A percentile compares a stretch with the other conserved stretches of the same genome.
phyloP scores from a whole-genome alignment of 2,797 vertebrate genomes.

The Acanthiza pusilla region DNA sequence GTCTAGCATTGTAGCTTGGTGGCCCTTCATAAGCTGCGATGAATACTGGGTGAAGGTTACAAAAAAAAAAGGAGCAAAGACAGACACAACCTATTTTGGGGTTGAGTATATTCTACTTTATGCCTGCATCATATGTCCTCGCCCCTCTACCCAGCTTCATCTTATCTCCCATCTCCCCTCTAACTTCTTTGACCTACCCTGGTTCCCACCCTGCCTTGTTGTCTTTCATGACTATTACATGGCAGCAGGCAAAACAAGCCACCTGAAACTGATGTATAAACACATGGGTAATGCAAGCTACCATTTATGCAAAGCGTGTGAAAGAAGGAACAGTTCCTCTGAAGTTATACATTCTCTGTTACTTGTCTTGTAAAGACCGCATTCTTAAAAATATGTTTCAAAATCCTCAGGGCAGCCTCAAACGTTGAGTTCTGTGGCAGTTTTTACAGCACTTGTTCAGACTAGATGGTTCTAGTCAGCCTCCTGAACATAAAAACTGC shows the following conservation, averaged over 20 bases:
- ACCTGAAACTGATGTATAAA: not conserved
- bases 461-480: not conserved
- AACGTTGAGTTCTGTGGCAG: not conserved
- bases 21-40: not conserved
- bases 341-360: not conserved
- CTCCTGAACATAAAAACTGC: not conserved
- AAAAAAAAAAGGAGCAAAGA: not conserved
- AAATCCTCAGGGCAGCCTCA: not conserved
- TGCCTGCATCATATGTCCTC: rapidly evolving
- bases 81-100: not conserved
- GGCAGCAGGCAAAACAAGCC: not conserved
- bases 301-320: not conserved
- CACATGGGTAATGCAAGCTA: not conserved
- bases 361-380: not conserved
- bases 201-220: not conserved
- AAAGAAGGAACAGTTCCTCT: not conserved
- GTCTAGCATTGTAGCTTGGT: not conserved
- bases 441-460: not conserved
- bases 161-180: not conserved
- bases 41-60: not conserved
- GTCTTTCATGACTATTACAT: rapidly evolving
- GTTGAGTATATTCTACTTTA: not conserved
- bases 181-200: not conserved
- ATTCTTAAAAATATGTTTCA: not conserved
- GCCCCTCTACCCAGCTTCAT: not conserved